Percentiles rank a stretch among this genome's conserved stretches.
These are phyloP conservation scores for Hesperophylax magnus DNA, from an alignment of 1,140 invertebrate species.

Conservation along the genomic window DNA sequence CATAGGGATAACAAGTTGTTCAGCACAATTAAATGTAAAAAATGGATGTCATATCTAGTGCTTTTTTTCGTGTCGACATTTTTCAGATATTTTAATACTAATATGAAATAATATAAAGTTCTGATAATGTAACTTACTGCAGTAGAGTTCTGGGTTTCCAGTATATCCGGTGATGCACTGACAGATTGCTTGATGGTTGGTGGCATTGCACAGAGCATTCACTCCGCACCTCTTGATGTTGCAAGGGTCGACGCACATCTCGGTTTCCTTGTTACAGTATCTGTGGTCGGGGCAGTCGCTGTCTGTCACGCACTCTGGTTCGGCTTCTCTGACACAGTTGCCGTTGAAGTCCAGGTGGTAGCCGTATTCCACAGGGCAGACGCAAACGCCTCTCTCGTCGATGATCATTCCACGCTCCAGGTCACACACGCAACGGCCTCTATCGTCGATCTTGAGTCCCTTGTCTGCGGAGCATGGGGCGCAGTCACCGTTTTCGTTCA, in stretches of 20 bases:
- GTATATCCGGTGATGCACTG: conserved; percentile 80
- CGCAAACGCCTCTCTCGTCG: conserved; percentile 83
- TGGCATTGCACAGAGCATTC: conserved; percentile 85
- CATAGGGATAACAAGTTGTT: no score
- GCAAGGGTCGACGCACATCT: conserved; percentile 85
- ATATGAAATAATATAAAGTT: no score
- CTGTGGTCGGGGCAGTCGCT: conserved; percentile 84
- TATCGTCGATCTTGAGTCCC: conserved; percentile 81
- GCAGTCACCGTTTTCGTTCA: conserved; percentile 84
- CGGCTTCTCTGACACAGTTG: conserved; percentile 73
- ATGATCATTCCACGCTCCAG: conserved; percentile 81
- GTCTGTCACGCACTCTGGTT: conserved; percentile 79
- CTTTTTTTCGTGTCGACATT: no score
- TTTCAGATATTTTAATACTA: no score
- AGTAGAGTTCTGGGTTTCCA: conserved; percentile 79
- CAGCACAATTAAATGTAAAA: no score
- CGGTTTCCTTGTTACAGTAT: conserved; percentile 79
- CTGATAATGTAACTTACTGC: conserved; percentile 70
- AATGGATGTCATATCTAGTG: no score
- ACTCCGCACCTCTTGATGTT: conserved; percentile 78
- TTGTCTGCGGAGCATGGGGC: conserved; percentile 79
- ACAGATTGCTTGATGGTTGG: conserved; percentile 84
- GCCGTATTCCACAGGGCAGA: conserved; percentile 80
- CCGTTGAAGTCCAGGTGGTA: conserved; percentile 77
- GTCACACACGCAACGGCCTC: conserved; percentile 86